A percentile compares a stretch with the other conserved stretches of the same genome.
Conservation (phyloP, 2,113 vertebrate species). For the Stigmatopora argus region DNA sequence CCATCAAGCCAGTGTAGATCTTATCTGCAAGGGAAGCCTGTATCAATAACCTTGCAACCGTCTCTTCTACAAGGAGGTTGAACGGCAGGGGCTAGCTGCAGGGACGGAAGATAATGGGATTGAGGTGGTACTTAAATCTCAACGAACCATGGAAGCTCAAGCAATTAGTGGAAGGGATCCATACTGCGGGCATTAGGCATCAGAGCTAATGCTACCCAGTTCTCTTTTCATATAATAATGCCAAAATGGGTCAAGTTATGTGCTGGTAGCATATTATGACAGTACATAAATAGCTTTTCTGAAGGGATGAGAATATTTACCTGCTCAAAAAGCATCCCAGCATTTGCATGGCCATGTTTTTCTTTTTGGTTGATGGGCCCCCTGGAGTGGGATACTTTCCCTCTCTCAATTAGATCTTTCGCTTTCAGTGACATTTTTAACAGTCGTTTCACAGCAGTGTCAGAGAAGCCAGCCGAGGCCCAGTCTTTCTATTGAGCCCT, state of each 20-base stretch:
- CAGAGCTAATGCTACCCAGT: constrained; percentile 87
- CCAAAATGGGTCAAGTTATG: background rate
- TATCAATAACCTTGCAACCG: constrained; percentile 83
- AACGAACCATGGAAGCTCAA: constrained; percentile 92
- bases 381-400: background rate
- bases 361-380: background rate
- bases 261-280: background rate
- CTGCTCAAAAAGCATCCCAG: background rate
- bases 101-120: constrained; percentile 93
- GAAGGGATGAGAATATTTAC: background rate
- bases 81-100: constrained; percentile 76
- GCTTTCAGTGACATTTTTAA: constrained; percentile 7
- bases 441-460: constrained; percentile 79
- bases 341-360: background rate
- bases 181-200: constrained; percentile 89
- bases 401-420: constrained; percentile 4
- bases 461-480: constrained; percentile 78
- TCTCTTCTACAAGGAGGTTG: constrained; percentile 44
- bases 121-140: constrained; percentile 97
- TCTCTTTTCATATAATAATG: constrained; percentile 34
- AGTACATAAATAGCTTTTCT: background rate
- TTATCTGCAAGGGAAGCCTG: constrained; percentile 44
- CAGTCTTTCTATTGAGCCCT: constrained; percentile 85
- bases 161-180: constrained; percentile 94
- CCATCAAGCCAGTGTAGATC: constrained; percentile 22